A percentile compares a stretch with the other conserved stretches of the same genome.
Evolutionary conservation across 2,113 vertebrate species (phyloP).

Genomic region (Passer domesticus): DNA sequence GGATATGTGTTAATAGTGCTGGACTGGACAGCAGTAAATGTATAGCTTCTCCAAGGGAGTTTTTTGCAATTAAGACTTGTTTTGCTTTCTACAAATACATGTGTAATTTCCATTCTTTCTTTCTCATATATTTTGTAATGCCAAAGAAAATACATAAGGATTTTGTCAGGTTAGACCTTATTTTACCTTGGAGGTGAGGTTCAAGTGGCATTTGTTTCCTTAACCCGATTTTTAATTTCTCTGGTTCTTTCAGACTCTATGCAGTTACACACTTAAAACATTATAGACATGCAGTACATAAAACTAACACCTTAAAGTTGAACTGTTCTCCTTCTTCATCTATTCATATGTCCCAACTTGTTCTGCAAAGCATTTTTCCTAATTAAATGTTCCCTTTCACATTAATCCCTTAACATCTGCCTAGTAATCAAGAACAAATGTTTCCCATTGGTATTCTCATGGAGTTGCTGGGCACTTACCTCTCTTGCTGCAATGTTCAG

Average conservation of each 20-base stretch:
- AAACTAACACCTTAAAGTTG: background rate
- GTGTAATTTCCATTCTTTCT: background rate
- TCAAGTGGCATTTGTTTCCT: background rate
- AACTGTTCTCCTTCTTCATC: background rate
- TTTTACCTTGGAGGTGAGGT: background rate
- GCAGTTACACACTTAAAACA: background rate
- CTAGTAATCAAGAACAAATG: background rate
- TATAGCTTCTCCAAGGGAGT: background rate
- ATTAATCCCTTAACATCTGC: slow-evolving; percentile 5
- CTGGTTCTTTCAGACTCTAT: background rate
- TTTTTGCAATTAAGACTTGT: background rate
- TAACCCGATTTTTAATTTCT: background rate
- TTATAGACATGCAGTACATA: background rate
- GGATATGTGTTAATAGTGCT: background rate
- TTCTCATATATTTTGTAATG: background rate
- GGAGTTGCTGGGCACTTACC: background rate
- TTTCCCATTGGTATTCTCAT: background rate
- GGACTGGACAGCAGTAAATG: background rate
- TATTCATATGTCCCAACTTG: background rate
- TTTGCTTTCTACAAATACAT: background rate
- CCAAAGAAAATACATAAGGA: background rate
- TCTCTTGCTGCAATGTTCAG: background rate
- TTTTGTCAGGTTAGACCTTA: background rate
- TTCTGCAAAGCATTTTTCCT: background rate
- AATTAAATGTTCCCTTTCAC: slow-evolving; percentile 10